Conservation (phyloP, 1,140 invertebrate genomes). For the Geopemphigus sp. region DNA sequence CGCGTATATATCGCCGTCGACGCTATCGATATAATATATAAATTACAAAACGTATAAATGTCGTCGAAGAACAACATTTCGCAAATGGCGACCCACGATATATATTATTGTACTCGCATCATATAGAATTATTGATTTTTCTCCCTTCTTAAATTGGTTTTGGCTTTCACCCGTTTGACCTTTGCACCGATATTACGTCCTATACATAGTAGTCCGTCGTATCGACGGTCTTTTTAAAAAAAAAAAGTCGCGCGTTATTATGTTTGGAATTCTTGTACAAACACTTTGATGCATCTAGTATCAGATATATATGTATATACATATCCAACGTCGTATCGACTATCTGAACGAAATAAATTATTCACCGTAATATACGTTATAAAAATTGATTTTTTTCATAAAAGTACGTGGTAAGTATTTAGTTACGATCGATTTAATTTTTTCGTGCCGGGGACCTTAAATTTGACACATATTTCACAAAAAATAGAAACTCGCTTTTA, state of each 20-base stretch:
- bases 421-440: too few species aligned
- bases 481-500: too few species aligned
- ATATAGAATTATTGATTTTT: constrained; percentile 27
- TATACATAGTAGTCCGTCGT: neutral
- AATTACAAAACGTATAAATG: neutral
- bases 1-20: too few species aligned
- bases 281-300: neutral
- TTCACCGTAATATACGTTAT: neutral
- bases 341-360: neutral
- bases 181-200: neutral
- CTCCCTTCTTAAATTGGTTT: constrained; percentile 22
- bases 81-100: neutral
- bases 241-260: neutral
- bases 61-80: constrained; percentile 1
- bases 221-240: too few species aligned
- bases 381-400: too few species aligned
- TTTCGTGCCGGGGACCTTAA: too few species aligned
- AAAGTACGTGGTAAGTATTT: too few species aligned
- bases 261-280: neutral
- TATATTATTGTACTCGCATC: neutral
- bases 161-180: constrained; percentile 30
- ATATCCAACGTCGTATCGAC: neutral
- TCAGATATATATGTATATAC: neutral
- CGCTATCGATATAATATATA: too few species aligned
- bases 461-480: too few species aligned